These are phyloP conservation scores for Micropterix aruncella DNA, from an alignment of 2,888 invertebrate species.

Conservation along the genomic window DNA sequence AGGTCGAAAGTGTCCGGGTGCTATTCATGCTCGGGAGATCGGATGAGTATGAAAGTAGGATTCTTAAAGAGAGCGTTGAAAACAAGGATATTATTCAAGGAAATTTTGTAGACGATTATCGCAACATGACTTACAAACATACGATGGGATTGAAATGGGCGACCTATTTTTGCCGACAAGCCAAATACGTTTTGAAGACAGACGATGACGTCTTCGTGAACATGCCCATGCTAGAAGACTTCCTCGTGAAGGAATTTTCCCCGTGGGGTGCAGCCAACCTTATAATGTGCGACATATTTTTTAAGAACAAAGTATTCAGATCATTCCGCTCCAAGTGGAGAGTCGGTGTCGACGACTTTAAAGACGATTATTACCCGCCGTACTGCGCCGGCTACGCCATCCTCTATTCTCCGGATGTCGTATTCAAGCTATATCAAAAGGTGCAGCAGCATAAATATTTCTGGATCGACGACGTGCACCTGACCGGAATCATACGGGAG, in stretches of 20 bases:
- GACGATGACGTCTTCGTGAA: constrained; percentile 71
- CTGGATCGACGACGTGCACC: constrained; percentile 62
- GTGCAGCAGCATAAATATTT: constrained; percentile 46
- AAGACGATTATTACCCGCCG: constrained; percentile 47
- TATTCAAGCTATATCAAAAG: constrained; percentile 34
- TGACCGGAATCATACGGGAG: constrained; percentile 47
- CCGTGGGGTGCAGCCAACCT: constrained; percentile 44
- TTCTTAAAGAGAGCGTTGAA: constrained; percentile 14
- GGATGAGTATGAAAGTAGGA: constrained; percentile 15
- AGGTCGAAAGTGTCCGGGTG: constrained; percentile 36
- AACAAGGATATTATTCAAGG: constrained; percentile 64
- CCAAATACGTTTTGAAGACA: constrained; percentile 54
- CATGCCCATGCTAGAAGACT: constrained; percentile 43
- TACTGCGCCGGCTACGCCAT: constrained; percentile 62
- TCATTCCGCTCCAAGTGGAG: constrained; percentile 63
- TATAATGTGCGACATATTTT: constrained; percentile 46
- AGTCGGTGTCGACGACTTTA: constrained; percentile 53
- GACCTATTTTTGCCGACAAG: constrained; percentile 50
- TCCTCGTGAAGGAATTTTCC: constrained; percentile 39
- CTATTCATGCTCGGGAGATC: constrained; percentile 54
- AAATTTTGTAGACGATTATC: constrained; percentile 60
- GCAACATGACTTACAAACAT: constrained; percentile 76
- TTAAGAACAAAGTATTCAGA: constrained; percentile 38
- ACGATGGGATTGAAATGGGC: constrained; percentile 72
- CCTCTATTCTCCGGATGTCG: constrained; percentile 41